phyloP scores from a whole-genome alignment of 2,797 vertebrate genomes.

The Anolis apletophallus region DNA sequence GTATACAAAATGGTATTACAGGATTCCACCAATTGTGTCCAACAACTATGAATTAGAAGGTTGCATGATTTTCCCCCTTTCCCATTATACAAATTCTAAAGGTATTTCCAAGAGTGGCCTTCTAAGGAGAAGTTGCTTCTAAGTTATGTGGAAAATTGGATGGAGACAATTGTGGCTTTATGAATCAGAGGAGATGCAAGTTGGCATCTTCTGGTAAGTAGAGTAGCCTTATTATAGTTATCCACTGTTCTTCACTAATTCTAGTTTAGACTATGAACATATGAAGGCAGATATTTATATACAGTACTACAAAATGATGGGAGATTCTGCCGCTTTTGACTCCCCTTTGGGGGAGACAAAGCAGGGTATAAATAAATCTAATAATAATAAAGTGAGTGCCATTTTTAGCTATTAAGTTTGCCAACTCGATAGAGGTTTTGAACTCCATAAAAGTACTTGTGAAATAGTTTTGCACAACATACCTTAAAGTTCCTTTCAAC shows the following conservation, averaged over 20 bases:
- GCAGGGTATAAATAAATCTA: no score
- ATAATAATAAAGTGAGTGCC: not conserved
- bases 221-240: not conserved
- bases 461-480: conserved; percentile 49
- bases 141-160: not conserved
- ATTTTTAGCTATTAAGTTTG: not conserved
- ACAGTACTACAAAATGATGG: not conserved
- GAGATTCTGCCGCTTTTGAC: no score
- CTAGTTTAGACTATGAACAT: not conserved
- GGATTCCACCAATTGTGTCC: not conserved
- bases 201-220: not conserved
- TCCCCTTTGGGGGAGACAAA: no score
- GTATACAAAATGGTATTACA: no score
- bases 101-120: not conserved
- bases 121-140: not conserved
- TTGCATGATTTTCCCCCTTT: not conserved
- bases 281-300: not conserved
- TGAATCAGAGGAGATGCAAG: not conserved
- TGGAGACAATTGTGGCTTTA: not conserved
- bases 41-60: not conserved
- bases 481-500: conserved; percentile 91
- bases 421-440: not conserved
- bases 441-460: not conserved
- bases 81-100: not conserved
- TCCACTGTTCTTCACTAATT: not conserved